Percentiles rank a stretch among this genome's conserved stretches.
These are phyloP conservation scores for Drosophila aff. DNA, from an alignment of 1,140 invertebrate species.

Conservation along the genomic window DNA sequence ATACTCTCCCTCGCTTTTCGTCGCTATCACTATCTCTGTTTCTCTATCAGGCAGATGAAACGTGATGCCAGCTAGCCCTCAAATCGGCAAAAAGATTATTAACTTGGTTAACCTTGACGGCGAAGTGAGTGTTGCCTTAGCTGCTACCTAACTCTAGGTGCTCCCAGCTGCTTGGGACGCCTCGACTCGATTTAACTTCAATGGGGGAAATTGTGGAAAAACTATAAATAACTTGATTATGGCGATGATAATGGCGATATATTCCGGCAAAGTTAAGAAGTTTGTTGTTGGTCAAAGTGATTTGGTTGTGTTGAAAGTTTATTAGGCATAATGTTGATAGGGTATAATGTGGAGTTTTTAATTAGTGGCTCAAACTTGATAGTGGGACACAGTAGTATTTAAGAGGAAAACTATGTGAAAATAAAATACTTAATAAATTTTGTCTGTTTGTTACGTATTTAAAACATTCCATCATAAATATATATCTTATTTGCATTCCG, in stretches of 20 bases:
- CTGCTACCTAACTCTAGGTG: conserved; percentile 24
- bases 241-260: conserved; percentile 12
- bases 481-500: not conserved
- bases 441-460: too few relatives aligned
- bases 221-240: conserved; percentile 37
- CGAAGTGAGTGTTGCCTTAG: conserved; percentile 24
- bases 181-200: not conserved
- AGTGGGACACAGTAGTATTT: not conserved
- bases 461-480: not conserved
- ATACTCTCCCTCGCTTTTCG: conserved; percentile 5
- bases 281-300: conserved; percentile 15
- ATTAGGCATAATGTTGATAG: not conserved
- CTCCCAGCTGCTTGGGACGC: conserved; percentile 11
- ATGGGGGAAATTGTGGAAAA: conserved; percentile 15
- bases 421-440: not conserved
- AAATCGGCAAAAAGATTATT: conserved; percentile 51
- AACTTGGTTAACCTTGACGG: conserved; percentile 46
- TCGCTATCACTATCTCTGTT: conserved; percentile 5
- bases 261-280: conserved; percentile 9
- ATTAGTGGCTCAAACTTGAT: not conserved
- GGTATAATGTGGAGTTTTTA: not conserved
- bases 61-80: conserved; percentile 49
- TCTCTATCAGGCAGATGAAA: conserved; percentile 48
- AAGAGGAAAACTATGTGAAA: not conserved
- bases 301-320: conserved; percentile 4